Conservation (phyloP, 2,113 vertebrate genomes). For the Urocynchramus pylzowi region DNA sequence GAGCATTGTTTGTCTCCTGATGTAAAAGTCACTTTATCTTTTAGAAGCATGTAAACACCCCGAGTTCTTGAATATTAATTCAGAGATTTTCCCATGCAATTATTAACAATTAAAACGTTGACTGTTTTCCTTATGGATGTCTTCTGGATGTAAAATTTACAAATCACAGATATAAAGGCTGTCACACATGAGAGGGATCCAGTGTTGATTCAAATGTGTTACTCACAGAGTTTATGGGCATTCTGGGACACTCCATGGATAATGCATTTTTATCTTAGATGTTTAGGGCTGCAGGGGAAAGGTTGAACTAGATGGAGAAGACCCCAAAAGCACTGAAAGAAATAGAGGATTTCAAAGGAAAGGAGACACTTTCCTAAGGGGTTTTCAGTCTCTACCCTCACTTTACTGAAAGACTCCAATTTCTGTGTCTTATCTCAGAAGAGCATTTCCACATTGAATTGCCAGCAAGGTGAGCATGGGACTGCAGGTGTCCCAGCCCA, state of each 20-base stretch:
- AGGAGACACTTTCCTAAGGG: background rate
- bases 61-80: background rate
- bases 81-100: background rate
- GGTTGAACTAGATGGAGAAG: background rate
- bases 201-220: background rate
- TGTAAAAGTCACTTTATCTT: background rate
- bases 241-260: background rate
- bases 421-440: background rate
- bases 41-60: background rate
- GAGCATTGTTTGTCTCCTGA: background rate
- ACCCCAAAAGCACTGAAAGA: background rate
- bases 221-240: background rate
- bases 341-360: background rate
- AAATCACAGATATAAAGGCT: background rate
- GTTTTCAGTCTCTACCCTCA: background rate
- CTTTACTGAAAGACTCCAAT: background rate
- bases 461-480: background rate
- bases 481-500: no score
- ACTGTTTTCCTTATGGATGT: background rate
- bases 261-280: background rate
- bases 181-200: accelerated
- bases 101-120: background rate
- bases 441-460: background rate
- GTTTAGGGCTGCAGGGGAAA: background rate
- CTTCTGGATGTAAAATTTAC: background rate